Conservation (phyloP, 2,888 invertebrate species). For the Heterodera filipjevi region DNA sequence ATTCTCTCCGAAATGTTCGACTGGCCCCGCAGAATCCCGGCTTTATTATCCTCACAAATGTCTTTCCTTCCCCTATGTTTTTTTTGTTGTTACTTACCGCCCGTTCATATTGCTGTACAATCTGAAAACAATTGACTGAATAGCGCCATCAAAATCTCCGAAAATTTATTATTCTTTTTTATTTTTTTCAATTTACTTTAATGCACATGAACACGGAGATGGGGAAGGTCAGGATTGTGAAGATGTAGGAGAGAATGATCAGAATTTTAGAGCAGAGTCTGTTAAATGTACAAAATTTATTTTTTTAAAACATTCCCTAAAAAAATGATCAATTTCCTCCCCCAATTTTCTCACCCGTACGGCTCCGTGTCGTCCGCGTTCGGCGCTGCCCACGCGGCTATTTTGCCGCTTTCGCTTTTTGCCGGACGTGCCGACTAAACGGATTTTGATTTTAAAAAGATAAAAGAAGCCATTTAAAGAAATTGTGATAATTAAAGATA, state of each 20-base stretch:
- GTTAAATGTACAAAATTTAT: background rate
- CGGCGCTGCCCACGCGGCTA: background rate
- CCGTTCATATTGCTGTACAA: slow-evolving; percentile 72
- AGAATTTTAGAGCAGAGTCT: slow-evolving; percentile 20
- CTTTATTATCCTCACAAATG: too few relatives aligned
- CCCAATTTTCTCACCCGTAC: slow-evolving; percentile 9
- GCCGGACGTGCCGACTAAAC: background rate
- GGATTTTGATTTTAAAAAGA: too few relatives aligned
- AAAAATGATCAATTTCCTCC: background rate
- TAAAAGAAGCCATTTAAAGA: too few relatives aligned
- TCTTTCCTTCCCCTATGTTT: too few relatives aligned
- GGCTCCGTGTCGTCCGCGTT: slow-evolving; percentile 21
- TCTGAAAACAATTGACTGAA: slow-evolving; percentile 46
- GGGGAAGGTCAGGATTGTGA: slow-evolving; percentile 40
- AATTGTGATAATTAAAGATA: too few relatives aligned
- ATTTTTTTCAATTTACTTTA: slow-evolving; percentile 41
- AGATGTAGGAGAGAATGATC: slow-evolving; percentile 26
- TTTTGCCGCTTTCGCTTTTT: background rate
- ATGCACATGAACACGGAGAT: slow-evolving; percentile 62
- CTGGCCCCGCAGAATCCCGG: too few relatives aligned
- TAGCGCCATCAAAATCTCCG: background rate
- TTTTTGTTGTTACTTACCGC: slow-evolving; percentile 70
- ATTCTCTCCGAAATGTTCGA: too few relatives aligned
- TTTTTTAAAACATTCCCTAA: background rate
- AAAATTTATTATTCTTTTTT: background rate